Base-by-base conservation (phyloP, 2,888 invertebrate genomes). In the Trimorus sp. region DNA sequence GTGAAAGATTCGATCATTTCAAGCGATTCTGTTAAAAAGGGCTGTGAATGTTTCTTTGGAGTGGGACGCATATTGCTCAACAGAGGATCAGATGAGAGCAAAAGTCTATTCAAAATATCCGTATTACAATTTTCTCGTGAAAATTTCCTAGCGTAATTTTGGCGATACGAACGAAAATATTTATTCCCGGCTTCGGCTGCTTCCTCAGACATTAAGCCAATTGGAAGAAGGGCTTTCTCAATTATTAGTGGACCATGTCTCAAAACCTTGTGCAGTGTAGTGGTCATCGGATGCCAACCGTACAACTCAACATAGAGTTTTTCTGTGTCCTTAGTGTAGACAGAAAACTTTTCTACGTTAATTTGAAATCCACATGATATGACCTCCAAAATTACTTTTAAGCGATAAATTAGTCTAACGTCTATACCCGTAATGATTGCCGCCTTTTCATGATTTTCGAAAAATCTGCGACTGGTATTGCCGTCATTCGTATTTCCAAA, bases 401-500 rank as follows among this genome's bases (percentile, higher is more conserved):
- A 85, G 69, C 86, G 83, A 48, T 85, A 66, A 65, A 89, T 88
- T 54, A 88, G 37, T n/a, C 85, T 62, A 65, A 65, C 70, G 77
- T 83, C 78, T 12, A 90, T 68, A 0, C 88, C 89, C 54, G 89
- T 91, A 26, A 90, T 89, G 76, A 85, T 83, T 40, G 90, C 83
- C 63, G 86, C 76, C 70, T 84, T 49, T 78, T 87, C 69, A 3
- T 87, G 85, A 70, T 89, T 63, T 12, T 83, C 82, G 84, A 89
- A 90, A 85, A 89, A 90, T 66, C 87, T 83, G 71, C 89, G 78
- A 63, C 65, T 38, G 6, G 79, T 81, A 36, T 79, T 84, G 0
- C 84, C 83, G 73, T 88, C 87, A 84, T 89, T 89, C 1, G 87
- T 86, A 63, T 88, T 90, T 6, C 89, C 87, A 69, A 86, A 83